A percentile compares a stretch with the other conserved stretches of the same genome.
Evolutionary conservation across 2,888 invertebrate genomes (phyloP).

Genomic region (Agonopterix arenella): DNA sequence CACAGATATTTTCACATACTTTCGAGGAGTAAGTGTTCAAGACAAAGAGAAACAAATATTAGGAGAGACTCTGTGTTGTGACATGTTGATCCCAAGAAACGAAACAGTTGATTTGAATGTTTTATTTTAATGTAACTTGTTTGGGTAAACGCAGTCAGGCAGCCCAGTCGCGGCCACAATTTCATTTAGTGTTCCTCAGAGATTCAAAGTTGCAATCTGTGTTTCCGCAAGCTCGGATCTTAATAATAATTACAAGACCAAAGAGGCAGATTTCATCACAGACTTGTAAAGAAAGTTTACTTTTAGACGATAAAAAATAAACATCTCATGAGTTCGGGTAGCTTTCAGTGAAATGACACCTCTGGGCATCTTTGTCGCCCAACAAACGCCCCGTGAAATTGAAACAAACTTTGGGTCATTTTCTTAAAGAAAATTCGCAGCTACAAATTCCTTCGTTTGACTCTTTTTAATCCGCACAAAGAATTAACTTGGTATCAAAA

Average conservation of each 20-base stretch:
- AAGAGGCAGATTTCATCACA: conserved; percentile 3
- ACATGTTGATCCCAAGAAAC: no score
- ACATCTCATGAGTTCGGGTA: conserved; percentile 49
- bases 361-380: conserved; percentile 67
- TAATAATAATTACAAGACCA: conserved; percentile 5
- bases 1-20: conserved; percentile 56
- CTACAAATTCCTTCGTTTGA: conserved; percentile 40
- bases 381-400: conserved; percentile 74
- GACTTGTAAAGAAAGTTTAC: conserved; percentile 2
- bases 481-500: conserved; percentile 6
- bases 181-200: conserved; percentile 1
- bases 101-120: no score
- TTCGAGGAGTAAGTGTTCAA: conserved; percentile 19
- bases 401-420: conserved; percentile 61
- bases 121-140: no score
- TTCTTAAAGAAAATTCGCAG: conserved; percentile 41
- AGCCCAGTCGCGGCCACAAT: neutral
- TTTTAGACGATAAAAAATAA: conserved; percentile 44
- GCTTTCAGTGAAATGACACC: conserved; percentile 67
- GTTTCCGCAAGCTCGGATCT: neutral
- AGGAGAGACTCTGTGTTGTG: no score
- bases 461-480: conserved; percentile 38
- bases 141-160: no score
- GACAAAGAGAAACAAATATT: conserved; percentile 22
- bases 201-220: neutral